Base-by-base conservation (phyloP, 2,888 invertebrate species). In the Sinotaia quadrata region DNA sequence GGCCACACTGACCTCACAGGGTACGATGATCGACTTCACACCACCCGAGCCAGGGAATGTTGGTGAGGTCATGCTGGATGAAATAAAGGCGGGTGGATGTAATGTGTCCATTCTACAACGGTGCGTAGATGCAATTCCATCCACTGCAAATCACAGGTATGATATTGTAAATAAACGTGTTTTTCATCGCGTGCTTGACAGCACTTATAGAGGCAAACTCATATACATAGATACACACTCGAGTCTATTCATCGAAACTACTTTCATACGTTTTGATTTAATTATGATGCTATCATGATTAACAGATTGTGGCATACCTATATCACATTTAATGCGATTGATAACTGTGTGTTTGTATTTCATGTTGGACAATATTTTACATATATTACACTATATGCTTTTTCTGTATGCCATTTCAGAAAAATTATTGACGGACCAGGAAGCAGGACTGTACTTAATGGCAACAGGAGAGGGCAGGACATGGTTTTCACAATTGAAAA, bases 381-480 rank as follows among this genome's bases (percentile, higher is more conserved):
- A n/a, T n/a, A n/a, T n/a, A n/a, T n/a, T n/a, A 12, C 41, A 41
- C 10, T 18, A 41, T 41, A 41, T 18, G 18, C 47, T 7, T 47
- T 8, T 7, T 47, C 21, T 47, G 18, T 47, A 3, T 56, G 15
- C 2, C 2, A 5, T 4, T 76, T 1, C 49, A 81, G 81, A 60
- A 71, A 71, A 18, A 76, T 83, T 10, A 72, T 75, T 33, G 83
- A 83, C 68, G 83, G 81, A 5, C 44, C 59, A 24, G 80, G 76
- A 1, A 71, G 77, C 24, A 72, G 44, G 15, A 80, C 83, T 2
- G 74, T 83, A 18, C 79, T 82, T 56, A 82, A 81, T 71, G 82
- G 83, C 10, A 77, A 79, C 58, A 71, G 75, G 33, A 75, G 75
- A 31, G 33, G 76, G 18, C 60, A 63, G 29, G 82, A 82, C 47